A percentile compares a stretch with the other conserved stretches of the same genome.
phyloP scores from a whole-genome alignment of 2,888 invertebrate genomes.

The Lasius fuliginosus region DNA sequence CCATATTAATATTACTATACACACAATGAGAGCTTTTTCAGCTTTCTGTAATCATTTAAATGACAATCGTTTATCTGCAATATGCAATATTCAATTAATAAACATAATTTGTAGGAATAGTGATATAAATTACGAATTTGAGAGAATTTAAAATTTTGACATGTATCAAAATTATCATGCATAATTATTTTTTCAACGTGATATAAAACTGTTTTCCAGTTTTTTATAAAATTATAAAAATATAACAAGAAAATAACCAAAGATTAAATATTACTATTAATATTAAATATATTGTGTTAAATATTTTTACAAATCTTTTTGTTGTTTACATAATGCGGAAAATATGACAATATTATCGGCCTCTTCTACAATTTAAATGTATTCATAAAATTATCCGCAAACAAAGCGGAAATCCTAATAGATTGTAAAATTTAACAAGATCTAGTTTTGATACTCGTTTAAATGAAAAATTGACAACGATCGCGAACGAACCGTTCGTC shows the following conservation, averaged over 20 bases:
- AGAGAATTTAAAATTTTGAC: neutral
- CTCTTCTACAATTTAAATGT: neutral
- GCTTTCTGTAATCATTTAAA: neutral
- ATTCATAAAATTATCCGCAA: neutral
- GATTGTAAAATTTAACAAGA: neutral
- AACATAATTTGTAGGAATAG: neutral
- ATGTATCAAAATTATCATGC: neutral
- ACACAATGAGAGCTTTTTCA: neutral
- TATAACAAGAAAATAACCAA: neutral
- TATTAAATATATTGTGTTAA: neutral
- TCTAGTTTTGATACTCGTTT: constrained; percentile 33
- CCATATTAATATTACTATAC: neutral
- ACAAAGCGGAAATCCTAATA: neutral
- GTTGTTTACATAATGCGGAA: neutral
- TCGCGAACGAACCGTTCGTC: constrained; percentile 67
- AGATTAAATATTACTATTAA: neutral
- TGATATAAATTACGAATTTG: constrained; percentile 3
- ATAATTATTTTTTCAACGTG: neutral
- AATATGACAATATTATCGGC: neutral
- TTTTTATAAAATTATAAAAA: neutral
- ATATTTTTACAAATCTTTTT: neutral
- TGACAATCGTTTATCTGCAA: neutral
- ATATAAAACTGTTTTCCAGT: neutral
- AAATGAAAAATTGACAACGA: constrained; percentile 52
- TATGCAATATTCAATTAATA: constrained; percentile 1